Evolutionary conservation across 2,797 vertebrate genomes (phyloP), one percentile per base, ranked within the genome.

Genomic region (Podarcis siculus): DNA sequence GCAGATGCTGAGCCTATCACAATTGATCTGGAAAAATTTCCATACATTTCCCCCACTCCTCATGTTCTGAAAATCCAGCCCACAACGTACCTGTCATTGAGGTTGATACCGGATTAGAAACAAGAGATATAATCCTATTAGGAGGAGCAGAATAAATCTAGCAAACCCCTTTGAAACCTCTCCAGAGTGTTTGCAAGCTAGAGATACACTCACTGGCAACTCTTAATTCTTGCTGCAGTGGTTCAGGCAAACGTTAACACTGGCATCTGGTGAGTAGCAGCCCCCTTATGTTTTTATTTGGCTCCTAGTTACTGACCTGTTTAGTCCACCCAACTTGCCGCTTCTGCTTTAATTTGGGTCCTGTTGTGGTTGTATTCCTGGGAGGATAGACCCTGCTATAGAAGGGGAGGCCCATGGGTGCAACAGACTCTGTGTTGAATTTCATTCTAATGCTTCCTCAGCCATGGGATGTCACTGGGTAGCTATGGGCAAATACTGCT

Each of bases 71-170:
- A 17, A 13, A 39, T 3, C 32, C 32, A 42, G 13, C 25, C 64
- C 8, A 78, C 25, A 27, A 76, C 42, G 67, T 39, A 27, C 25
- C 21, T 77, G 83, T 82, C 85, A 17, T 17, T 72, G 90, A 49
- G 92, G 93, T 95, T 94, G 95, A 94, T 94, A 93, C 81, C 55
- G 92, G 96, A 94, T 96, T 87, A 91, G 89, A 95, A 82, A 93
- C 95, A 4, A 94, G 92, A 61, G 82, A 87, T 77, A 0, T 97
- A 98, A 99, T 98, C 98, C 93, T 93, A 96, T 96, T 96, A 96
- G 49, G 55, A 71, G 9, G 82, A 80, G 84, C 81, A 86, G 85
- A 92, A 95, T 96, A 96, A 95, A 90, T 95, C 90, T 89, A 58
- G 23, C 66, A 37, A 55, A 82, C 89, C 81, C 79, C 8, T 3